Percentiles rank a stretch among this genome's conserved stretches.
These are phyloP conservation scores for Choloepus didactylus DNA, from an alignment of 2,797 vertebrate species.

Conservation along the genomic window DNA sequence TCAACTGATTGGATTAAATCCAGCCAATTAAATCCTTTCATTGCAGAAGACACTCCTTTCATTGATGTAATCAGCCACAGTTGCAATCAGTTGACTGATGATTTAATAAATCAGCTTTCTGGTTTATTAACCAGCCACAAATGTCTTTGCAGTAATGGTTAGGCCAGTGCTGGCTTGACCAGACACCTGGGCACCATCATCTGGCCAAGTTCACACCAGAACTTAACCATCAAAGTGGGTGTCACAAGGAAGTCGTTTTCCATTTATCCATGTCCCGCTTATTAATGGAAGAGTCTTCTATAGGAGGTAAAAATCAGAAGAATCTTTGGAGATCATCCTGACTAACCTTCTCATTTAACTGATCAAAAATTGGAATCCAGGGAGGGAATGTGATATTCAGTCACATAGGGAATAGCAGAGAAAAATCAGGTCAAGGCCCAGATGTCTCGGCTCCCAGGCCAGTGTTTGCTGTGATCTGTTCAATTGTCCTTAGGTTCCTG, in stretches of 20 bases:
- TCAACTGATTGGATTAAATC: too few species aligned
- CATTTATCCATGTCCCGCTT: background rate
- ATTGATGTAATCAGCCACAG: too few species aligned
- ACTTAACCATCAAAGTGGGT: background rate
- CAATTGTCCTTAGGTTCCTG: background rate
- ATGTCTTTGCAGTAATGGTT: too few species aligned
- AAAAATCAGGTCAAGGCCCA: background rate
- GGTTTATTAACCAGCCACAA: too few species aligned
- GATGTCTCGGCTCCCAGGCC: background rate
- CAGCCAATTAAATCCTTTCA: too few species aligned
- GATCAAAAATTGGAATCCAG: conserved; percentile 49
- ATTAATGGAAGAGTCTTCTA: background rate
- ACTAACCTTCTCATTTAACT: background rate
- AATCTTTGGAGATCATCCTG: background rate
- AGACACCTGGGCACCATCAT: too few species aligned
- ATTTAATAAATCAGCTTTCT: too few species aligned
- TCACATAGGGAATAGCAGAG: background rate
- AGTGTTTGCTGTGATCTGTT: background rate
- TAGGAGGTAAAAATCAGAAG: background rate
- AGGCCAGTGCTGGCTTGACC: too few species aligned
- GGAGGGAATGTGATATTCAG: background rate
- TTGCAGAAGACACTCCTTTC: too few species aligned
- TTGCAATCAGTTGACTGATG: too few species aligned
- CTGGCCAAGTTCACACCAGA: too few species aligned
- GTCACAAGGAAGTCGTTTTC: background rate